A percentile compares a stretch with the other conserved stretches of the same genome.
phyloP scores from a whole-genome alignment of 2,113 vertebrate species.

The Elachura formosa region DNA sequence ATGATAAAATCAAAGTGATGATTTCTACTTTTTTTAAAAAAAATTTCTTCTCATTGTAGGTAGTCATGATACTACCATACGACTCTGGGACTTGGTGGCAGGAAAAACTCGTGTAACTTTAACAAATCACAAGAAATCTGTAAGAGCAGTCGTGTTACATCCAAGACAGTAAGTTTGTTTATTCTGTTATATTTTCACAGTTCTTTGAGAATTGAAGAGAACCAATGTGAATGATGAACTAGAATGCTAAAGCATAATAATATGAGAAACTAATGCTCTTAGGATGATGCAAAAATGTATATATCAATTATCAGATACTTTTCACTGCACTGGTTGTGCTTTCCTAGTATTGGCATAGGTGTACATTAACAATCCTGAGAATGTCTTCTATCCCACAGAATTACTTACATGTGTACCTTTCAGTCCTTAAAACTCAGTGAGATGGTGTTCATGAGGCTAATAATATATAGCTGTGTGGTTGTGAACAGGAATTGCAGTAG shows the following conservation, averaged over 20 bases:
- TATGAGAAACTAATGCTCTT: neutral
- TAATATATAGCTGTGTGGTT: neutral
- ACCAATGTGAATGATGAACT: neutral
- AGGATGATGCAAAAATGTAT: neutral
- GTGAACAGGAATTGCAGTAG: neutral
- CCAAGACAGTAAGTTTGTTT: slow-evolving; percentile 86
- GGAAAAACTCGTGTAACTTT: slow-evolving; percentile 97
- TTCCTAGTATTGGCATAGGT: neutral
- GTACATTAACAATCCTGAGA: neutral
- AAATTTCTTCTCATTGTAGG: slow-evolving; percentile 66
- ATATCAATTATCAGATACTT: neutral
- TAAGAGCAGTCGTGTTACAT: slow-evolving; percentile 88
- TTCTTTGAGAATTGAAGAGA: neutral
- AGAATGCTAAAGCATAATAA: neutral
- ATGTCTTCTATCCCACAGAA: neutral
- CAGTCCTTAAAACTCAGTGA: neutral
- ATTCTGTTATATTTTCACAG: neutral
- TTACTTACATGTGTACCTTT: neutral
- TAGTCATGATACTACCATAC: slow-evolving; percentile 96
- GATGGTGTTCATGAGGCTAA: neutral
- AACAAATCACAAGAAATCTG: slow-evolving; percentile 98
- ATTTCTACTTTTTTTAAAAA: neutral
- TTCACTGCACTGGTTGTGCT: neutral
- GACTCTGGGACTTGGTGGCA: slow-evolving; percentile 94
- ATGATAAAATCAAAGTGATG: neutral